These are phyloP conservation scores for Flabesymbios commensalis DNA, from an alignment of 2,888 invertebrate species.

Conservation along the genomic window DNA sequence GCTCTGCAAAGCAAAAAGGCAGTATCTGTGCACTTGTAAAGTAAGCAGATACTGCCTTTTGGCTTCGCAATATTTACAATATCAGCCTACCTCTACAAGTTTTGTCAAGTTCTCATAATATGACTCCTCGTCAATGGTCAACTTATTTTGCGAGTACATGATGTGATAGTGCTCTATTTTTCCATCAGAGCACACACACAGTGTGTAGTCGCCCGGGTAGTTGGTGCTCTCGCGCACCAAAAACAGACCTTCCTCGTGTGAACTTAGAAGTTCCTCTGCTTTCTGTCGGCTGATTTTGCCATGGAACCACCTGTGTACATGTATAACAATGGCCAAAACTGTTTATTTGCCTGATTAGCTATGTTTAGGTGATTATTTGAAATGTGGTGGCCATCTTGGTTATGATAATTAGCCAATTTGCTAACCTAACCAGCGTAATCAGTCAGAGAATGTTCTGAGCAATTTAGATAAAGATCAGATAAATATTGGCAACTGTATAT, in stretches of 20 bases:
- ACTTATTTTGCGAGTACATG: slow-evolving; percentile 79
- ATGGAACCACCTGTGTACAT: slow-evolving; percentile 84
- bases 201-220: slow-evolving; percentile 97
- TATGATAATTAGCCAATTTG: too few relatives aligned
- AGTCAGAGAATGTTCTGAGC: not conserved
- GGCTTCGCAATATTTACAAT: too few relatives aligned
- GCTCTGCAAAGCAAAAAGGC: too few relatives aligned
- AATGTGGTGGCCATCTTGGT: too few relatives aligned
- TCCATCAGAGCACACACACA: slow-evolving; percentile 84
- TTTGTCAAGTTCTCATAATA: slow-evolving; percentile 94
- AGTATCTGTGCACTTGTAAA: too few relatives aligned
- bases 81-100: slow-evolving; percentile 84
- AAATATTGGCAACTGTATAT: too few relatives aligned
- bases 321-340: too few relatives aligned
- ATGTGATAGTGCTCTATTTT: slow-evolving; percentile 91
- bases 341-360: too few relatives aligned
- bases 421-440: not conserved
- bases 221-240: slow-evolving; percentile 97
- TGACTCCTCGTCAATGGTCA: slow-evolving; percentile 98
- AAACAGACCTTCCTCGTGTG: slow-evolving; percentile 75
- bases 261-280: slow-evolving; percentile 81
- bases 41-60: too few relatives aligned
- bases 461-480: too few relatives aligned
- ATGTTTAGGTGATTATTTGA: too few relatives aligned
- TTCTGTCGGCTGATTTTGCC: slow-evolving; percentile 96